Evolutionary conservation across 2,113 vertebrate genomes (phyloP).

Genomic region (Antechinus stuartii): DNA sequence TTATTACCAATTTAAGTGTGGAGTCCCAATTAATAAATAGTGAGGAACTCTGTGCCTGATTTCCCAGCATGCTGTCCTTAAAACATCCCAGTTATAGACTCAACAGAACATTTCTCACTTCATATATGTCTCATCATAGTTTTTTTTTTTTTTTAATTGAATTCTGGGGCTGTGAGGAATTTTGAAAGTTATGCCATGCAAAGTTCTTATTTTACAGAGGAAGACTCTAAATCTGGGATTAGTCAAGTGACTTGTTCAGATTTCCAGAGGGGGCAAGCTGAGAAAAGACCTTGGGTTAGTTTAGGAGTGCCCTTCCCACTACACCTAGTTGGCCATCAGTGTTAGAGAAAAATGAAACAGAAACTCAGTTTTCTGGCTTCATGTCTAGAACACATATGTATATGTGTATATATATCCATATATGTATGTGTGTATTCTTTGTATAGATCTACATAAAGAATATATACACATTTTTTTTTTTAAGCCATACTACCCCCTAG

Average conservation of each 20-base stretch:
- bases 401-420: too few relatives aligned
- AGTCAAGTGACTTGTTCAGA: conserved; percentile 10
- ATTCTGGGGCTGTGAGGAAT: background rate
- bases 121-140: background rate
- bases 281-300: conserved; percentile 33
- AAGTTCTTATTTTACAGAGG: conserved; percentile 9
- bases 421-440: too few relatives aligned
- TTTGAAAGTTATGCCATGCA: background rate
- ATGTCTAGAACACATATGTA: too few relatives aligned
- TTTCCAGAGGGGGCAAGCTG: background rate
- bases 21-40: conserved; percentile 75
- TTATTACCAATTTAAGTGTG: conserved; percentile 81
- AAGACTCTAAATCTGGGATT: conserved; percentile 40
- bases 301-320: background rate
- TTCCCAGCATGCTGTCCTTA: conserved; percentile 27
- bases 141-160: background rate
- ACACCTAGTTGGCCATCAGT: background rate
- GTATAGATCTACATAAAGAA: too few relatives aligned
- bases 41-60: conserved; percentile 61
- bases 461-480: too few relatives aligned
- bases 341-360: background rate
- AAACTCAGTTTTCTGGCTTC: background rate
- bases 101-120: conserved; percentile 35
- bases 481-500: too few relatives aligned
- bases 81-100: conserved; percentile 24